Evolutionary conservation across 2,113 vertebrate species (phyloP).

Genomic region (Empidonax alnorum): DNA sequence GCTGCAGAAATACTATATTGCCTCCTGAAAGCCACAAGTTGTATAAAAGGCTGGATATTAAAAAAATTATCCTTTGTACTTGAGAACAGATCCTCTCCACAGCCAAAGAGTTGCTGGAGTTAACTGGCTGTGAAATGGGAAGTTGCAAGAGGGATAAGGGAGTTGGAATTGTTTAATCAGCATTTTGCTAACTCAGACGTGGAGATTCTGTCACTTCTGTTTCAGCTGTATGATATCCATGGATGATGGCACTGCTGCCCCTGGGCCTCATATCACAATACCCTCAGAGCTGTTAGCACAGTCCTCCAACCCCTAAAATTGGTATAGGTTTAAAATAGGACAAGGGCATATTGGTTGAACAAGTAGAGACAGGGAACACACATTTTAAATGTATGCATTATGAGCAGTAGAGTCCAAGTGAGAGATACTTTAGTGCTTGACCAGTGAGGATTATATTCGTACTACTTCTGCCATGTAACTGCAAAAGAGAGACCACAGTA

Average conservation of each 20-base stretch:
- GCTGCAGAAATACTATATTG: not conserved
- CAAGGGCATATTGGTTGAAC: not conserved
- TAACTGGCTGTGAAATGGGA: conserved; percentile 57
- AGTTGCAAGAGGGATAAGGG: not conserved
- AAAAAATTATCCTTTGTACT: not conserved
- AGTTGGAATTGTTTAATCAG: conserved; percentile 24
- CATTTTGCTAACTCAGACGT: not conserved
- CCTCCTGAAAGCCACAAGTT: not conserved
- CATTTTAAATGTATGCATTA: not conserved
- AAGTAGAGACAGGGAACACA: not conserved
- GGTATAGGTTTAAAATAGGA: not conserved
- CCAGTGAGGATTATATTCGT: not conserved
- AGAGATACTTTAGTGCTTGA: not conserved
- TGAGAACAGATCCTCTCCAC: not conserved
- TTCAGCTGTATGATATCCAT: not conserved
- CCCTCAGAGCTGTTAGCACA: not conserved
- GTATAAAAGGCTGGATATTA: not conserved
- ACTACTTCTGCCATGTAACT: not conserved
- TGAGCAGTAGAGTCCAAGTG: not conserved
- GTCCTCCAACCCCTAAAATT: not conserved
- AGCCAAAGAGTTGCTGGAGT: not conserved
- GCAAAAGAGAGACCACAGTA: not conserved
- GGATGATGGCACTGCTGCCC: not conserved
- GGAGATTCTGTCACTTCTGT: not conserved
- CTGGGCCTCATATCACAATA: not conserved